These are phyloP conservation scores for Rhinopomastus cyanomelas DNA, from an alignment of 2,113 vertebrate species.

Conservation along the genomic window DNA sequence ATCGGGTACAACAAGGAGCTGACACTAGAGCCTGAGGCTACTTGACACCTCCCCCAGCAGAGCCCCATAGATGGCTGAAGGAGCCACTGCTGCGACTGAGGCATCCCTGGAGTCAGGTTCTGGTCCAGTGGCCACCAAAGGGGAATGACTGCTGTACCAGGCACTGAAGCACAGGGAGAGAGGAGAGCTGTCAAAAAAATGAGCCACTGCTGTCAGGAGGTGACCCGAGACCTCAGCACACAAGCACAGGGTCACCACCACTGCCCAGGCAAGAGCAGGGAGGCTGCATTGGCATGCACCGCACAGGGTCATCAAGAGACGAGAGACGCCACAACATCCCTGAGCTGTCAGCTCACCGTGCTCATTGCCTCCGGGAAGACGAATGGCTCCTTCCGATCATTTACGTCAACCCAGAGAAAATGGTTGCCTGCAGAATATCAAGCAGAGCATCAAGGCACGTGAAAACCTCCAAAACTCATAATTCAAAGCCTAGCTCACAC, in stretches of 20 bases:
- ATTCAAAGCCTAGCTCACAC: not conserved
- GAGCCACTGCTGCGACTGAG: not conserved
- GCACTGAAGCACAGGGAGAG: not conserved
- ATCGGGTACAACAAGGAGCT: not conserved
- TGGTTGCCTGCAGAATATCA: slow-evolving; percentile 2
- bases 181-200: not conserved
- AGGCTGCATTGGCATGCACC: not conserved
- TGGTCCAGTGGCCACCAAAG: not conserved
- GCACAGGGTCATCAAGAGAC: not conserved
- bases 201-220: not conserved
- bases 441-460: not conserved
- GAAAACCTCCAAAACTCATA: not conserved
- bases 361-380: not conserved
- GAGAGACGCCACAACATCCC: not conserved
- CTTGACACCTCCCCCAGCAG: not conserved
- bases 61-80: not conserved
- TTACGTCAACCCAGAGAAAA: not conserved
- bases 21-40: rapidly evolving
- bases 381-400: not conserved
- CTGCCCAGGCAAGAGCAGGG: not conserved
- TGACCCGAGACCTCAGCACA: not conserved
- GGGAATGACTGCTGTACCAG: not conserved
- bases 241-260: not conserved
- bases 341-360: slow-evolving; percentile 12
- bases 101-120: not conserved